phyloP scores from a whole-genome alignment of 2,113 vertebrate species.

The Malurus cyaneus region DNA sequence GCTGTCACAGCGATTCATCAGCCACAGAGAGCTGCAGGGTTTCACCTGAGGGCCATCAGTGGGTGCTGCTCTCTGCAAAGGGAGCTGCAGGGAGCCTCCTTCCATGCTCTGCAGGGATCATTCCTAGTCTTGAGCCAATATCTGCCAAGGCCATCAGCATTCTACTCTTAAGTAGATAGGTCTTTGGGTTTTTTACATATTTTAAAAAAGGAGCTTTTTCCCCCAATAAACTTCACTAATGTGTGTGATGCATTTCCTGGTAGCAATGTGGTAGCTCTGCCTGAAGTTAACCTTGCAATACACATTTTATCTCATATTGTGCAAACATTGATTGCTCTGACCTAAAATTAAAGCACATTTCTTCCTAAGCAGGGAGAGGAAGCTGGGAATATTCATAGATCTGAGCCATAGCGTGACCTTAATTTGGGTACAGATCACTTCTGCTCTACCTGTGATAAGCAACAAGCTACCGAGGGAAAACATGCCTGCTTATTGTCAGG shows the following conservation, averaged over 20 bases:
- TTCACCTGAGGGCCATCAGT: not conserved
- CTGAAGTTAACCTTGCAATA: not conserved
- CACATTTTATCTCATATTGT: not conserved
- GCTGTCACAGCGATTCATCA: not conserved
- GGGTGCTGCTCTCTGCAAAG: not conserved
- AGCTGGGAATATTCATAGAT: not conserved
- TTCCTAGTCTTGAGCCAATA: not conserved
- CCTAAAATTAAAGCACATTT: not conserved
- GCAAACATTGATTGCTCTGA: not conserved
- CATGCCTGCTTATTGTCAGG: not conserved
- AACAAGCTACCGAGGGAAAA: not conserved
- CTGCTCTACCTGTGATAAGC: not conserved
- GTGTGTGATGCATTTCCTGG: not conserved
- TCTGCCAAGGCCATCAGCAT: not conserved
- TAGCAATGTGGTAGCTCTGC: not conserved
- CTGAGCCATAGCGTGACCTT: not conserved
- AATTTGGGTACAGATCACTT: not conserved
- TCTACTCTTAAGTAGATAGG: not conserved
- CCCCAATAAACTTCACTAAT: not conserved
- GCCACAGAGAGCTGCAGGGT: not conserved
- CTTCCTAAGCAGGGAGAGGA: not conserved
- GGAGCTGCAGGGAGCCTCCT: accelerated
- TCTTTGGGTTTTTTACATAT: not conserved
- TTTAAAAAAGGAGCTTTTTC: not conserved
- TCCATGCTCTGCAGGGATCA: not conserved